Conservation (phyloP, 2,113 vertebrate species). For the Vireo altiloquus region DNA sequence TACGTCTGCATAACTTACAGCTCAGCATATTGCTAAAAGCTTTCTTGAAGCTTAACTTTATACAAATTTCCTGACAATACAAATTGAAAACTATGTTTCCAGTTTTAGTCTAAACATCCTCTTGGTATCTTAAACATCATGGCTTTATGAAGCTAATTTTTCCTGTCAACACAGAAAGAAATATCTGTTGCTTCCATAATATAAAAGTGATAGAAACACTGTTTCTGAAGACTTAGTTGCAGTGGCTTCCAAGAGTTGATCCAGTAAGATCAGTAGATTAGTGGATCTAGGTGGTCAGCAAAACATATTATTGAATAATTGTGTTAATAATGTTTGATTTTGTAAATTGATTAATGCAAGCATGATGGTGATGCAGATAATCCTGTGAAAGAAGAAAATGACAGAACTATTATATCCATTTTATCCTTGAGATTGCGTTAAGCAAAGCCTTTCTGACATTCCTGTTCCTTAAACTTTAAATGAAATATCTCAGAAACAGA, state of each 20-base stretch:
- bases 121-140: neutral
- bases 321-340: neutral
- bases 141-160: neutral
- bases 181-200: neutral
- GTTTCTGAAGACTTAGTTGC: neutral
- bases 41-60: neutral
- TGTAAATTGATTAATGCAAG: neutral
- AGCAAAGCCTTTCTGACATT: neutral
- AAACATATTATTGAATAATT: neutral
- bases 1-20: neutral
- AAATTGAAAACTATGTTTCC: neutral
- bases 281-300: neutral
- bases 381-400: neutral
- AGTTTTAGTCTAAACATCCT: neutral
- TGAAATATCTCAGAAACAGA: neutral
- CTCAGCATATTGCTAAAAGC: neutral
- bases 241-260: neutral
- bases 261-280: neutral
- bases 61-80: neutral
- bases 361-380: neutral
- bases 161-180: neutral
- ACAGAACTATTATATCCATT: neutral
- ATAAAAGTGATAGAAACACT: neutral
- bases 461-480: neutral
- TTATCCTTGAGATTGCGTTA: neutral